Conservation (phyloP, 2,113 vertebrate species). For the Barnardius zonarius region DNA sequence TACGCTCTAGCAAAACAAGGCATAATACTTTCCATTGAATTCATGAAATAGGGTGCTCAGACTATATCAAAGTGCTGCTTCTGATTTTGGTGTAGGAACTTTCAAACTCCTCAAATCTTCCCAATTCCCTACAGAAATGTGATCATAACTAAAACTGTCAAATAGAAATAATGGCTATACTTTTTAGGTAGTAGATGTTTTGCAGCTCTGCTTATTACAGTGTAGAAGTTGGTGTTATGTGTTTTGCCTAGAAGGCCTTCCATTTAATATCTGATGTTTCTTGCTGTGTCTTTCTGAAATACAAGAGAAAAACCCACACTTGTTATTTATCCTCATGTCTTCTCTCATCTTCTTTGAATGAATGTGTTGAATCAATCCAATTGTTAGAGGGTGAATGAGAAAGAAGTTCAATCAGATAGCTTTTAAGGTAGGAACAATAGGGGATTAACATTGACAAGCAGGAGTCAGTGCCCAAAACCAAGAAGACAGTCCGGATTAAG, state of each 20-base stretch:
- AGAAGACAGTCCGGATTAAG: not conserved
- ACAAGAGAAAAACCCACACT: not conserved
- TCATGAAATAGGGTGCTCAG: not conserved
- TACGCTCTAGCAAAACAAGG: fast-evolving
- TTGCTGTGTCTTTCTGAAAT: not conserved
- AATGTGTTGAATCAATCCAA: not conserved
- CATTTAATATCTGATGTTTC: not conserved
- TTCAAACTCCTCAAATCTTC: not conserved
- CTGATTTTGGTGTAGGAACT: not conserved
- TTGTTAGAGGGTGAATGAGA: not conserved
- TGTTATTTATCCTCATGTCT: not conserved
- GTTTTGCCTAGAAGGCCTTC: not conserved
- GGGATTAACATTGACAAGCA: not conserved
- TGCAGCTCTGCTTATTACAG: not conserved
- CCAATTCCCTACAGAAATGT: not conserved
- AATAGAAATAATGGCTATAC: not conserved
- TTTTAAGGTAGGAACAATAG: conserved; percentile 27
- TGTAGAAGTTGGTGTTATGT: not conserved
- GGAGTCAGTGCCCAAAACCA: not conserved
- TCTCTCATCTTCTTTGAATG: not conserved
- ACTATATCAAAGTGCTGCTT: not conserved
- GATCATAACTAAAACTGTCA: not conserved
- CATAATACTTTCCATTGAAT: not conserved
- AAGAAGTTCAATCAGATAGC: not conserved
- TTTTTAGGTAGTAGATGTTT: not conserved